Evolutionary conservation across 2,888 invertebrate species (phyloP).

Genomic region (Lobophora halterata): DNA sequence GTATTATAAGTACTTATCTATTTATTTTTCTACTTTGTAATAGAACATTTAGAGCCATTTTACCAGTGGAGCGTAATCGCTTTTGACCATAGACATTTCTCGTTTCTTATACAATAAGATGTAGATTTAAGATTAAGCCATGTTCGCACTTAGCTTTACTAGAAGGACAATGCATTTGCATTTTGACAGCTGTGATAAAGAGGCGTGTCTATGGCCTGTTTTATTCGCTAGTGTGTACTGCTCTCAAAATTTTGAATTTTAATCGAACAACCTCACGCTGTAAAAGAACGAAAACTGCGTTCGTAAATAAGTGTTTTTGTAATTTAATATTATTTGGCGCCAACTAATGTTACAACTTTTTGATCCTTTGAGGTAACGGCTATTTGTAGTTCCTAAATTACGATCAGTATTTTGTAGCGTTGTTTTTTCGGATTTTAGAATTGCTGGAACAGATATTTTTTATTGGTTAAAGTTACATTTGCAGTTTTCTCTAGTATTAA

Average conservation of each 20-base stretch:
- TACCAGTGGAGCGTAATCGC: constrained; percentile 43
- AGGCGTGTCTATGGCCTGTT: constrained; percentile 71
- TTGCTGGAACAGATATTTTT: constrained; percentile 7
- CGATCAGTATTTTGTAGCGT: constrained; percentile 69
- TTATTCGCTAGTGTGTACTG: constrained; percentile 41
- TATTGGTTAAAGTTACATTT: neutral
- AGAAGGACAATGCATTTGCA: constrained; percentile 73
- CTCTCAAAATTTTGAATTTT: constrained; percentile 37
- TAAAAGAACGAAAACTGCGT: no score
- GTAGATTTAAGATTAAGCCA: constrained; percentile 75
- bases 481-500: neutral
- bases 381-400: constrained; percentile 76
- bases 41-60: constrained; percentile 65
- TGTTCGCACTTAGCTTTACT: constrained; percentile 64
- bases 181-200: constrained; percentile 78
- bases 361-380: no score
- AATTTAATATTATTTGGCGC: no score
- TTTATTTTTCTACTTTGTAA: constrained; percentile 61
- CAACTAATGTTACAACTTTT: no score
- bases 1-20: constrained; percentile 56
- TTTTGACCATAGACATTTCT: constrained; percentile 71
- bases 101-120: constrained; percentile 70
- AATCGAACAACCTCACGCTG: constrained; percentile 36
- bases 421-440: constrained; percentile 31
- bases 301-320: no score